These are phyloP conservation scores for Spilogale gracilis DNA, from an alignment of 2,113 vertebrate species.

Conservation along the genomic window DNA sequence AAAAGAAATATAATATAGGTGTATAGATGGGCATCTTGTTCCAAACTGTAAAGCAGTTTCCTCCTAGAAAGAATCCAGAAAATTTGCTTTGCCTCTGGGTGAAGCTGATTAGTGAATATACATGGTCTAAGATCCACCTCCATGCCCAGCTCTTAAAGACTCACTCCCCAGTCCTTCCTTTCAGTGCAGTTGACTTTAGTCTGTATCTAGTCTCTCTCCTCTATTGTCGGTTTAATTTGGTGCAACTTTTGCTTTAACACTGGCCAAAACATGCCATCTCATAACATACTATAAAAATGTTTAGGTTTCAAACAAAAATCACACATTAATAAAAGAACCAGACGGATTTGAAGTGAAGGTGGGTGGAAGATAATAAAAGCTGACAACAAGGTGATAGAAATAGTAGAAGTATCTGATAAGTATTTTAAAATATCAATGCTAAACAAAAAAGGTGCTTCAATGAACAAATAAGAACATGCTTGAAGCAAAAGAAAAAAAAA, in stretches of 20 bases:
- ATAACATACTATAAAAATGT: neutral
- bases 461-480: neutral
- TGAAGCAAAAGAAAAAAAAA: neutral
- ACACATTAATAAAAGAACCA: neutral
- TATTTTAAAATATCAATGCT: neutral
- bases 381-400: neutral
- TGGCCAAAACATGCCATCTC: neutral
- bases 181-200: neutral
- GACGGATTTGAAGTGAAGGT: neutral
- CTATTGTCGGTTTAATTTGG: neutral
- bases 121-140: neutral
- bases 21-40: neutral
- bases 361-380: neutral
- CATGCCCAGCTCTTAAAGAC: neutral
- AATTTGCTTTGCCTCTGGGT: neutral
- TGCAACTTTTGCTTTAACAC: neutral
- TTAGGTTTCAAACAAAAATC: neutral
- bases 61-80: neutral
- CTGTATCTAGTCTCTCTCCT: neutral
- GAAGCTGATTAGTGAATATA: neutral
- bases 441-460: neutral
- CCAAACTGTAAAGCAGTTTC: neutral
- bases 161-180: neutral
- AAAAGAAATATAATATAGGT: neutral
- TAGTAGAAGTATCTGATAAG: neutral